Base-by-base conservation (phyloP, 1,140 invertebrate species). In the Babylonia areolata region DNA sequence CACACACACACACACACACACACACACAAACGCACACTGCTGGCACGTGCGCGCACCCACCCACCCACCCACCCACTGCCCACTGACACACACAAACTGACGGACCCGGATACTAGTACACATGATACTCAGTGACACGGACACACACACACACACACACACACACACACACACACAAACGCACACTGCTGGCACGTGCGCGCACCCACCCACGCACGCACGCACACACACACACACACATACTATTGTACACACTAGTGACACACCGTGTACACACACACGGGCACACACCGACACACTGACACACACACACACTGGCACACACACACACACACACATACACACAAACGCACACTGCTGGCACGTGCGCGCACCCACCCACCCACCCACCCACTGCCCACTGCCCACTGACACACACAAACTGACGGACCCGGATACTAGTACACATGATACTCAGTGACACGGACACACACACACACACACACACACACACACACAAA, bases 291-390 rank as follows among this genome's bases (percentile, higher is more conserved):
- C n/a, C 12, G 28, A 64, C 81, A 83, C 42, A 83, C 17, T 58
- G 3, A 83, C 33, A 83, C 39, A 83, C 17, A 11, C 42, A 64
- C 51, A 58, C n/a, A 23, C 5, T 58, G 9, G 15, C 64, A 71
- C 82, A 71, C 51, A 84, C 31, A 84, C 37, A 84, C 37, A 84
- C 40, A 71, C 64, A 71, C 64, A 11, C 54, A 84, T 71, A 39
- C 37, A 71, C 23, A 69, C 37, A 11, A 31, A 31, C 33, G 58
- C 58, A 64, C 58, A 64, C 28, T 3, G 3, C 58, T 12, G 20
- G 15, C 58, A 64, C 58, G 23, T 20, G 28, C 58, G 28, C 58
- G 28, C 58, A 23, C 20, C 3, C 58, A 23, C 58, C 3, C 58
- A 23, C 58, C 9, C 58, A 64, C 42, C 5, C 42, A 46, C 42